These are phyloP conservation scores for Gallinago nigripennis DNA, from an alignment of 2,797 vertebrate species.

Conservation along the genomic window DNA sequence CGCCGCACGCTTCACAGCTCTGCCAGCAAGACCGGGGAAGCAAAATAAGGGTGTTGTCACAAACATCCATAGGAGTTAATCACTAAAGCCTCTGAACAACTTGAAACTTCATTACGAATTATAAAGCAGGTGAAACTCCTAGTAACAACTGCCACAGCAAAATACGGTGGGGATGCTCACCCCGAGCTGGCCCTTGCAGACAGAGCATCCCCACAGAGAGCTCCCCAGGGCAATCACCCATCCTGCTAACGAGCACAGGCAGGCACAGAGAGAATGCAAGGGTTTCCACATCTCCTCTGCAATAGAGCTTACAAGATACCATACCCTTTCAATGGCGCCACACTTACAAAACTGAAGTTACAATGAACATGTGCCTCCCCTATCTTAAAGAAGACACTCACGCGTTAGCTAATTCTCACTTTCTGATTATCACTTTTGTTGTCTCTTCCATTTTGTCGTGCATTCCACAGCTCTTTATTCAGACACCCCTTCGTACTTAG, in stretches of 20 bases:
- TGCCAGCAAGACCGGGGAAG: neutral
- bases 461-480: neutral
- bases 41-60: neutral
- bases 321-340: too few species aligned
- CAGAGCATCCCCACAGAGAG: neutral
- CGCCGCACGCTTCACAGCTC: neutral
- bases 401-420: neutral
- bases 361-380: neutral
- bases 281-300: neutral
- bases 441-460: neutral
- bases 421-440: neutral
- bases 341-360: neutral
- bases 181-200: neutral
- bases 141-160: neutral
- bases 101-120: neutral
- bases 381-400: neutral
- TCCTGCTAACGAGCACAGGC: neutral
- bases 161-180: rapidly evolving
- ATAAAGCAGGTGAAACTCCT: neutral
- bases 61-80: neutral
- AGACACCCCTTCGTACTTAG: neutral
- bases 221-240: neutral
- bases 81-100: neutral
- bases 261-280: neutral
- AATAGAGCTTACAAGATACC: neutral